Evolutionary conservation across 2,113 vertebrate genomes (phyloP).

Genomic region (Lipophrys pholis): DNA sequence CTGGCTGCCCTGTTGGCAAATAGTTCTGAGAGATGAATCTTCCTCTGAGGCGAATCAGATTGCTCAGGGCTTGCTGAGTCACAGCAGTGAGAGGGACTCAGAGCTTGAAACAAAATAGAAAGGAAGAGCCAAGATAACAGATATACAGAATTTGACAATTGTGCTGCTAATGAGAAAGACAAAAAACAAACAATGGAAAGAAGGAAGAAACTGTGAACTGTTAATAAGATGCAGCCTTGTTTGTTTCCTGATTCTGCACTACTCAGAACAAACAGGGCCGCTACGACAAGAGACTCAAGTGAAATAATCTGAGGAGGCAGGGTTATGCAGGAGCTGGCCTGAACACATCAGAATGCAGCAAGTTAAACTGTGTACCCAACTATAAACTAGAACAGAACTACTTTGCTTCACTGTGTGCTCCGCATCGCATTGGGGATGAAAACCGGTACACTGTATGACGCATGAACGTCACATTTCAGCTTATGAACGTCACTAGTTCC

Average conservation of each 20-base stretch:
- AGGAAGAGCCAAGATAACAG: slow-evolving; percentile 14
- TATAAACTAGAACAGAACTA: too few species aligned
- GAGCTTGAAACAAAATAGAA: slow-evolving; percentile 38
- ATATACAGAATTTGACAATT: neutral
- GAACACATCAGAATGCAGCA: slow-evolving; percentile 1
- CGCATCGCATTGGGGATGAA: too few species aligned
- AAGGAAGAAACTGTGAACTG: neutral
- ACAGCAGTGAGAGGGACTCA: slow-evolving; percentile 10
- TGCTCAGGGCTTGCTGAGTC: slow-evolving; percentile 20
- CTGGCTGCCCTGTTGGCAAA: slow-evolving; percentile 15
- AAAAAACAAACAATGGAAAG: neutral
- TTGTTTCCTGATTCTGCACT: too few species aligned
- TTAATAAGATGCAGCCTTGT: neutral
- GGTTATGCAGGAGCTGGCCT: neutral
- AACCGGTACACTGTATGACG: too few species aligned
- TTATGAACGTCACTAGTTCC: too few species aligned
- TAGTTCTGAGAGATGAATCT: slow-evolving; percentile 12
- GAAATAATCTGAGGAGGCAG: slow-evolving; percentile 39
- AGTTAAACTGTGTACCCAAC: too few species aligned
- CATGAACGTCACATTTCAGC: too few species aligned
- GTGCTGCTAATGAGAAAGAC: neutral
- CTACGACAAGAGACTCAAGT: neutral
- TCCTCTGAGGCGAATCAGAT: slow-evolving; percentile 9
- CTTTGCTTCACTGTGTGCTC: too few species aligned
- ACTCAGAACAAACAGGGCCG: neutral